Base-by-base conservation (phyloP, 2,797 vertebrate species). In the Astyanax mexicanus region DNA sequence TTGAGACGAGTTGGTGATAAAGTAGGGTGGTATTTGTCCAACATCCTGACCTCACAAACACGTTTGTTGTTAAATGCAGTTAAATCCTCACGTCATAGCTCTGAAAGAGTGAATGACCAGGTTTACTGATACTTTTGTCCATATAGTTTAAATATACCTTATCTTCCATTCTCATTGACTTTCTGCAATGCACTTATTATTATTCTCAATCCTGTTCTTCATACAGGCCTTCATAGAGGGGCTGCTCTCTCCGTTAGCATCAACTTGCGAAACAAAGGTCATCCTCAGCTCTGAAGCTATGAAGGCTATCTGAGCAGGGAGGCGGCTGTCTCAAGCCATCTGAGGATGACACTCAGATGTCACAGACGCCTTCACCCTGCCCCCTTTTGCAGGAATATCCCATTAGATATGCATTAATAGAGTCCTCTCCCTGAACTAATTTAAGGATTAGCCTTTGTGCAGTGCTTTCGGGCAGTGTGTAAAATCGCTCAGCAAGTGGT, bases 361-460 rank as follows among this genome's bases (percentile, higher is more conserved):
- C 17, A 44, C n/a, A 23, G 42, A 13, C 51, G 17, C 11, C 45
- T 19, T 23, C 23, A 23, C 12, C 10, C 23, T 19, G 15, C 23
- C 60, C 32, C n/a, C n/a, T 10, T 65, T 29, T 23, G n/a, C 25
- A 55, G 61, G 71, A 77, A 80, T 81, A 55, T 69, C 58, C 21
- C 67, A 78, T 81, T 80, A 69, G 55, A 75, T 69, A 74, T 67
- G 62, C 70, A 6, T 38, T 54, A 58, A 71, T 70, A 47, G 58
- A 80, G 74, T 60, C 75, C 45, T 40, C 62, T 78, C 67, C 23
- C 62, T 44, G 49, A 71, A 75, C 70, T 37, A 79, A 77, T 82
- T 66, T 27, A 54, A 6, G 42, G 69, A 75, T 78, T 80, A 78
- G 6, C 49, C 17, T 11, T 35, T 32, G 27, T 12, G 38, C 58